A percentile compares a stretch with the other conserved stretches of the same genome.
Evolutionary conservation across 2,888 invertebrate genomes (phyloP).

Genomic region (Drosophila monieri): DNA sequence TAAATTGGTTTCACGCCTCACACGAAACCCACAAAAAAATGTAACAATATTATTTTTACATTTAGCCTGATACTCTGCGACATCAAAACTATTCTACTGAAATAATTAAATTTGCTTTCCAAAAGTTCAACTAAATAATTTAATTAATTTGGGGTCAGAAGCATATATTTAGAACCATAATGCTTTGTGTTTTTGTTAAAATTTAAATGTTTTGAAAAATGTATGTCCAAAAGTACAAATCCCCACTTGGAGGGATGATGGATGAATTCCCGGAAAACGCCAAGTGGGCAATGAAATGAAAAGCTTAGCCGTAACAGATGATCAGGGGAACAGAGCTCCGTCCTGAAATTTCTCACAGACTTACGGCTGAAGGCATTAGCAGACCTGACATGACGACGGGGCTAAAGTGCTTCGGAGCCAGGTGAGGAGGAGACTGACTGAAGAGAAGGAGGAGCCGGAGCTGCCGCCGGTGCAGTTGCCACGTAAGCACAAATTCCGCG

Average conservation of each 20-base stretch:
- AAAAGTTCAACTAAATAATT: conserved; percentile 1
- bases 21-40: not conserved
- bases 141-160: conserved; percentile 1
- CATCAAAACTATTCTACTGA: not conserved
- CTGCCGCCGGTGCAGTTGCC: conserved; percentile 31
- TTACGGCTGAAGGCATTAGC: conserved; percentile 26
- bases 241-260: conserved; percentile 10
- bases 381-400: conserved; percentile 36
- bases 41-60: conserved; percentile 1
- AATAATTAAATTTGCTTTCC: conserved; percentile 8
- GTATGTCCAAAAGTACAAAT: conserved; percentile 15
- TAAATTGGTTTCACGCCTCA: not conserved
- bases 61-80: not conserved
- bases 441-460: conserved; percentile 12
- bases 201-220: not conserved
- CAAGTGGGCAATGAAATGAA: conserved; percentile 20
- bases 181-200: not conserved
- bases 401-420: conserved; percentile 36
- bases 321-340: conserved; percentile 1
- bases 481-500: conserved; percentile 68
- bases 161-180: not conserved
- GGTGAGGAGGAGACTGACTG: conserved; percentile 16
- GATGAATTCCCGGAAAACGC: conserved; percentile 15
- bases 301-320: conserved; percentile 28
- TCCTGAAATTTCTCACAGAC: conserved; percentile 35